Base-by-base conservation (phyloP, 2,113 vertebrate species). In the Junco hyemalis region DNA sequence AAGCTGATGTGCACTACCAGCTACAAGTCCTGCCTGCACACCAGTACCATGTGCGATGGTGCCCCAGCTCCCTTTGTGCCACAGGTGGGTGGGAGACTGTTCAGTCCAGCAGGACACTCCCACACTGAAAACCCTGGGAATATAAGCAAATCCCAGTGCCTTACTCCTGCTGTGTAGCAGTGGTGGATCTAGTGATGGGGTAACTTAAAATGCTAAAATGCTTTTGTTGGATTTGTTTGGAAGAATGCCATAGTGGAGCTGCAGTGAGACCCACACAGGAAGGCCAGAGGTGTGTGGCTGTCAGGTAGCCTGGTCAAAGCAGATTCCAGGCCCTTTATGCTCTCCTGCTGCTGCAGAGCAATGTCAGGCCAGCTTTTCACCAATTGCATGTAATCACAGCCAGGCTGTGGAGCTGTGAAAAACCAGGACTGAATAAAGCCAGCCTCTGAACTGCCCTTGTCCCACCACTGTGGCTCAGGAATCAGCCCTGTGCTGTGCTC, bases 351-450 rank as follows among this genome's bases (percentile, higher is more conserved):
- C 63, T 73, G 50, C 45, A 70, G 68, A 73, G 33, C 54, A 36
- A 11, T 16, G 45, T 14, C 48, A 51, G 29, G 14, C n/a, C 47
- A 68, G 44, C 0, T 54, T 85, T 88, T 36, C 47, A 54, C 16
- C 50, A 35, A 0, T 6, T 40, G 23, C 2, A 0, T 35, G 15
- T 36, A 54, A 69, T 36, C 53, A 68, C 1, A 0, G 28, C 0
- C 3, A 72, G 56, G 29, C 38, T 71, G 47, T 33, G n/a, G 29
- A 87, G n/a, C 54, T 78, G 42, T 47, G 40, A 64, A 79, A 86
- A 96, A 33, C 45, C 53, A 60, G 47, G 35, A 28, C 24, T 33
- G 70, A 74, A 38, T 35, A 38, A 74, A 81, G 16, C 24, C 70
- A 45, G 1, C 11, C 14, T 40, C 44, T 90, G 65, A 56, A 28